Base-by-base conservation (phyloP, 2,113 vertebrate genomes). In the Hystrix cristata region DNA sequence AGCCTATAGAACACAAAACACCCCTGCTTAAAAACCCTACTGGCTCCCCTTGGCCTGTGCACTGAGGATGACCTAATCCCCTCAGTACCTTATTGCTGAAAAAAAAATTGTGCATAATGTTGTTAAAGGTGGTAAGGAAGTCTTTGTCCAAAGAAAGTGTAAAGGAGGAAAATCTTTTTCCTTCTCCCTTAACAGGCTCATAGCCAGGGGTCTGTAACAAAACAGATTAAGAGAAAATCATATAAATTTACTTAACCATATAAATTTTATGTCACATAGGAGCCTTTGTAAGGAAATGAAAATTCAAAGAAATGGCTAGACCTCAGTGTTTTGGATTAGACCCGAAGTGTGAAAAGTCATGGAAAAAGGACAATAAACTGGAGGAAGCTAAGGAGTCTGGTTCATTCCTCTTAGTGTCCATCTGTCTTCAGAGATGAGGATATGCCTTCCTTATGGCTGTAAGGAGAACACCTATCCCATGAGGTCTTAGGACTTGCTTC, bases 231-330 rank as follows among this genome's bases (percentile, higher is more conserved):
- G 18, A 89, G 60, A 43, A 84, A 84, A 60, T 21, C 31, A 60
- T 21, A 51, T 34, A 51, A 48, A 88, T 51, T 3, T 83, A 53
- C 65, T 93, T 15, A 29, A 38, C 38, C 38, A 38, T 64, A 2
- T 53, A 74, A 71, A 15, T 71, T 55, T 43, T 81, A 69, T 46
- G 53, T 46, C 19, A 55, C 64, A 21, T 87, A 78, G 13, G 34
- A 87, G 48, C 46, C n/a, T 91, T 87, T 65, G 21, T 29, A 43
- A 84, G 69, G 60, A 78, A 93, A 93, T 89, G 69, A 69, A 72
- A 48, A n/a, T 34, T 69, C 55, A 55, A 3, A 67, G 25, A 81
- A 74, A 59, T 67, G 23, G 34, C 67, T 65, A 87, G 29, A 59
- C 13, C 53, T 38, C 46, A 55, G 27, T n/a, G 51, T 85, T 71